phyloP scores from a whole-genome alignment of 2,113 vertebrate genomes.

The Cyanistes caeruleus region DNA sequence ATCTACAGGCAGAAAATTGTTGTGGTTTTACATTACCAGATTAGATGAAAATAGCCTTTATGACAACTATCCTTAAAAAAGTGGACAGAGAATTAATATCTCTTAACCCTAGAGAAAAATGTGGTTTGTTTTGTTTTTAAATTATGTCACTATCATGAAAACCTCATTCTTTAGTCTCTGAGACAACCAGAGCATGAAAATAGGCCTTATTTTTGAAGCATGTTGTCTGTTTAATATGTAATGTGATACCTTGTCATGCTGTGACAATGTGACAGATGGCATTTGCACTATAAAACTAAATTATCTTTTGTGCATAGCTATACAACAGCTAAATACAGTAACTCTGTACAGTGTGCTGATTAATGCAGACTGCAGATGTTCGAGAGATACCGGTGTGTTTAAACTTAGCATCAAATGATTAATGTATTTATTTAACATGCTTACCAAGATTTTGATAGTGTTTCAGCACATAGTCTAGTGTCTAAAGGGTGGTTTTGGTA shows the following conservation, averaged over 20 bases:
- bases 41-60: background rate
- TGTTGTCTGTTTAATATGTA: conserved; percentile 77
- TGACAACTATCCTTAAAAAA: background rate
- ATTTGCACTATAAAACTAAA: conserved; percentile 69
- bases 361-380: conserved; percentile 69
- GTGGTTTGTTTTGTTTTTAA: background rate
- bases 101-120: background rate
- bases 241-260: conserved; percentile 76
- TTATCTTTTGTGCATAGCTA: conserved; percentile 74
- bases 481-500: background rate
- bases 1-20: background rate
- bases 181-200: conserved; percentile 49
- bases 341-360: conserved; percentile 61
- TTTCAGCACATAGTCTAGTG: background rate
- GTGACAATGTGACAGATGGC: conserved; percentile 75
- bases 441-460: background rate
- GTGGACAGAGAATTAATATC: background rate
- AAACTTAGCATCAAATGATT: background rate
- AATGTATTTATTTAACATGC: background rate
- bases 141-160: background rate
- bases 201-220: conserved; percentile 59
- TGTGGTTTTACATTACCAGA: background rate
- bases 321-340: conserved; percentile 62
- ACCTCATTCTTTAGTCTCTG: background rate
- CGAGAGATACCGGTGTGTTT: conserved; percentile 17